Evolutionary conservation across 2,113 vertebrate species (phyloP).

Genomic region (Alectura lathami): DNA sequence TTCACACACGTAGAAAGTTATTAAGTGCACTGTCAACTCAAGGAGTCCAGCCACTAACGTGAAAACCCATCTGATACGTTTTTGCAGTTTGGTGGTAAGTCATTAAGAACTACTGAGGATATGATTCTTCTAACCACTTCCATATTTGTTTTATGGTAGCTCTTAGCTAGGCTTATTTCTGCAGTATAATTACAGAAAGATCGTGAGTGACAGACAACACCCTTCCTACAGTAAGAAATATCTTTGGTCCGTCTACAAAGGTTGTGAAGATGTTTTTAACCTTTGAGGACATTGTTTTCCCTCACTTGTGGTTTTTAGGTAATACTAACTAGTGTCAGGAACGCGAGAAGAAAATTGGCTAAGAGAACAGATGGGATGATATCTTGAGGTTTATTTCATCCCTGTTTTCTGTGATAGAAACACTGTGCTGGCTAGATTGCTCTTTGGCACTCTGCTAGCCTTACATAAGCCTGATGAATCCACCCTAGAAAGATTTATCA

Average conservation of each 20-base stretch:
- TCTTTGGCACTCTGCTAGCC: background rate
- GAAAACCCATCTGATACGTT: background rate
- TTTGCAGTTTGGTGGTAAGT: background rate
- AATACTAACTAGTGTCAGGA: background rate
- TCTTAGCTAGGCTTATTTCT: background rate
- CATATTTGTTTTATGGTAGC: background rate
- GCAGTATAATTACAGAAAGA: background rate
- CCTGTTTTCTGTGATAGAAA: background rate
- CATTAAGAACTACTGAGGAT: background rate
- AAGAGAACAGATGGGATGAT: background rate
- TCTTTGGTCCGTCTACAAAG: background rate
- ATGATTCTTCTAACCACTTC: background rate
- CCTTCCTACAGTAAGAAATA: background rate
- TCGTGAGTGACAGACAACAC: background rate
- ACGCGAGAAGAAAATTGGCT: background rate
- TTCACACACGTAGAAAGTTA: background rate
- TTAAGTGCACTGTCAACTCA: background rate
- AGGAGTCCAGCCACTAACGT: background rate
- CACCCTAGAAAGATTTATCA: background rate
- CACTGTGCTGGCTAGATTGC: background rate
- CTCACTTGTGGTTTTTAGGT: background rate
- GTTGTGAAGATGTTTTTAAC: background rate
- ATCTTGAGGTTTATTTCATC: background rate
- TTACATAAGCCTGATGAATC: background rate
- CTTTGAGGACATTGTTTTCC: background rate